Conservation (phyloP, 2,888 invertebrate genomes). For the Aleiodes alternator region DNA sequence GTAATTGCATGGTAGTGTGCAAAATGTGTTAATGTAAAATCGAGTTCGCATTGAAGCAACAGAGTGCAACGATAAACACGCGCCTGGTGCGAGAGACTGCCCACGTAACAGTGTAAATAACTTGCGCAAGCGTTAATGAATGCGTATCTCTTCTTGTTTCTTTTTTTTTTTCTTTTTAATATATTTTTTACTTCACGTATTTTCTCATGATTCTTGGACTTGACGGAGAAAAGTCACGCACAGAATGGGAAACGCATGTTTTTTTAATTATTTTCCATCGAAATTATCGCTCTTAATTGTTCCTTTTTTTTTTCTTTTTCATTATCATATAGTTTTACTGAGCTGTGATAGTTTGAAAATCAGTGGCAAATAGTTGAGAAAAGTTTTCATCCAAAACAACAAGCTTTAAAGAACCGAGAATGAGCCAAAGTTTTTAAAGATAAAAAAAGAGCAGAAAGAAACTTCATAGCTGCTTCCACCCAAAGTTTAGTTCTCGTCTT, state of each 20-base stretch:
- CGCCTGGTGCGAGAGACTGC: constrained; percentile 53
- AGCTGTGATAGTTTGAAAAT: background rate
- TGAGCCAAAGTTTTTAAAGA: constrained; percentile 20
- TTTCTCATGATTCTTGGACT: constrained; percentile 8
- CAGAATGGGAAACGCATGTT: constrained; percentile 12
- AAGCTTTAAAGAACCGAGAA: constrained; percentile 13
- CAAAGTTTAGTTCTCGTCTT: constrained; percentile 36
- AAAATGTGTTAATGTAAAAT: constrained; percentile 31
- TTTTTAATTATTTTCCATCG: too few relatives aligned
- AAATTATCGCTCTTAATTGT: background rate
- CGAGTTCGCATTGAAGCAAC: constrained; percentile 16
- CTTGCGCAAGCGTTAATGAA: constrained; percentile 72
- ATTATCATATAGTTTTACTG: background rate
- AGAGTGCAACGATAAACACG: constrained; percentile 57
- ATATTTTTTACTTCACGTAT: background rate
- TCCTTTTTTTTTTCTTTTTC: background rate
- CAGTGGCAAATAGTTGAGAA: constrained; percentile 14
- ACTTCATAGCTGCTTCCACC: constrained; percentile 33
- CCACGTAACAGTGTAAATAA: constrained; percentile 69
- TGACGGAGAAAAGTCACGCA: constrained; percentile 10
- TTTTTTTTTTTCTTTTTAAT: constrained; percentile 19
- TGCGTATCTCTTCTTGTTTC: constrained; percentile 61
- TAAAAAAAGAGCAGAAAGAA: constrained; percentile 9
- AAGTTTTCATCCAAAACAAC: constrained; percentile 5
- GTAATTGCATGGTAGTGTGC: constrained; percentile 5